These are phyloP conservation scores for Microplitis deprimator DNA, from an alignment of 2,888 invertebrate genomes.

Conservation along the genomic window DNA sequence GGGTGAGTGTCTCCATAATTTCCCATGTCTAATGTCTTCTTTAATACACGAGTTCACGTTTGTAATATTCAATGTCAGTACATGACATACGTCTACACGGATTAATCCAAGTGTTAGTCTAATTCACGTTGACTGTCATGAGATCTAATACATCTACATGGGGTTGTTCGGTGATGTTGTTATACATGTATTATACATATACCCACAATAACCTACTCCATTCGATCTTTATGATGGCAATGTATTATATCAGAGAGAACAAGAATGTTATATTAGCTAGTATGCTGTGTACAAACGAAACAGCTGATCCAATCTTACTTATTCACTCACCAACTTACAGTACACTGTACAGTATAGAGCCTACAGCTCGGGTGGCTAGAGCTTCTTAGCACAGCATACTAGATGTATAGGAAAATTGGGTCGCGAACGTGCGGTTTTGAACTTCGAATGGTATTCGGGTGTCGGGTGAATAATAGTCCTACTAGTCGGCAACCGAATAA, in stretches of 20 bases:
- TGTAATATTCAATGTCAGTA: constrained; percentile 26
- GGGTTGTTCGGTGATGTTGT: background rate
- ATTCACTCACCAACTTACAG: background rate
- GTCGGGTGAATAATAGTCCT: constrained; percentile 66
- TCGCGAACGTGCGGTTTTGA: constrained; percentile 66
- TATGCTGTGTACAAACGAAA: constrained; percentile 40
- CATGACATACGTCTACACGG: constrained; percentile 31
- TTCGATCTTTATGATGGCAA: background rate
- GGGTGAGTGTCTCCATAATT: constrained; percentile 14
- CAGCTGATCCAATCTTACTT: constrained; percentile 60
- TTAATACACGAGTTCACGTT: background rate
- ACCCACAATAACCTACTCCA: background rate
- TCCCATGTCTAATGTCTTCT: background rate
- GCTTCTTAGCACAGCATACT: too few relatives aligned
- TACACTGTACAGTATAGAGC: too few relatives aligned
- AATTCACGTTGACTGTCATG: constrained; percentile 34
- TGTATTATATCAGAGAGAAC: background rate
- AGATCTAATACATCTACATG: constrained; percentile 11
- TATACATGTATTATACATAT: background rate
- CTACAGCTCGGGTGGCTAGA: too few relatives aligned
- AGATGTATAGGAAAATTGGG: constrained; percentile 59
- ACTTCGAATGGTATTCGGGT: constrained; percentile 66
- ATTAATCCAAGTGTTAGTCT: constrained; percentile 26
- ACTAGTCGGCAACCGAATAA: constrained; percentile 51
- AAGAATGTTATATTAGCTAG: too few relatives aligned